Base-by-base conservation (phyloP, 2,888 invertebrate species). In the Trichogramma evanescens region DNA sequence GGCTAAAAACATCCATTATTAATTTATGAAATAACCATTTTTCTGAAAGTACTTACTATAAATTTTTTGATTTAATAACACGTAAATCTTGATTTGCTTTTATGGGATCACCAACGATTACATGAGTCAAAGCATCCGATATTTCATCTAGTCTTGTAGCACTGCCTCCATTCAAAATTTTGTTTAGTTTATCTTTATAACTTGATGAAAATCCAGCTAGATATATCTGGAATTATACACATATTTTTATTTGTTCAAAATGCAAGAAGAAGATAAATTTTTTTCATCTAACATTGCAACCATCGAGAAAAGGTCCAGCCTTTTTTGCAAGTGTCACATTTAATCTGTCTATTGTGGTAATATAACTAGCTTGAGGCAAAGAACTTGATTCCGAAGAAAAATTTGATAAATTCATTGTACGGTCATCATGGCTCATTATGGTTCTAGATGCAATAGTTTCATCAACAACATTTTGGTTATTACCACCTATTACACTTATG, bases 291-390 rank as follows among this genome's bases (percentile, higher is more conserved):
- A 91, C 89, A 78, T 88, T 89, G 73, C 93, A 95, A 54, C 94
- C 94, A 80, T 95, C 95, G 59, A 95, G 84, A 73, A 93, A 93
- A 62, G 86, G 81, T 43, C 92, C 93, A 64, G 87, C 88, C 72
- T 83, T 84, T 72, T 88, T 88, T 2, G 87, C 86, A 61, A 82
- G 80, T 58, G 83, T 84, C 66, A 89, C 80, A 68, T 89, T 86
- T 49, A 89, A 79, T 58, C 60, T 70, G 0, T 71, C 71, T 9
- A 73, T 44, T 38, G 61, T 55, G 10, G 61, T 48, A 64, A 69
- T 66, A 58, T 73, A 72, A 39, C 68, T 67, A 49, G 54, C 13
- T 49, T 58, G 54, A 54, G 62, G 39, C 49, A 51, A 45, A 13
- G 13, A 13, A 13, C 13, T 13, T 13, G 13, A 13, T 13, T 13